Evolutionary conservation across 2,888 invertebrate genomes (phyloP).

Genomic region (Eupelmus urozonus): DNA sequence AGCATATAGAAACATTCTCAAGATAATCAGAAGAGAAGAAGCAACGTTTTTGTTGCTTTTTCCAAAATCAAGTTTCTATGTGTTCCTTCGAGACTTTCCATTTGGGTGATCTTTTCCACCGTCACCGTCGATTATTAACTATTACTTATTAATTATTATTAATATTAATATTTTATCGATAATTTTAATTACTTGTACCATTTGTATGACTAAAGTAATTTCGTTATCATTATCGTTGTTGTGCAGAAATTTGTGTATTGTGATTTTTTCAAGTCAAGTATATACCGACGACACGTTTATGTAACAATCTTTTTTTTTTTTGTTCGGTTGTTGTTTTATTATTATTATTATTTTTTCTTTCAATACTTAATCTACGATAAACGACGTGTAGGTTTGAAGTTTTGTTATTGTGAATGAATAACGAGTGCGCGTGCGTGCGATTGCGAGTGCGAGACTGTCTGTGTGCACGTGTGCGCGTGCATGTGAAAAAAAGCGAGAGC

Average conservation of each 20-base stretch:
- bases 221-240: conserved; percentile 47
- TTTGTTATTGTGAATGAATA: not conserved
- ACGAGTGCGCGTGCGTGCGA: not conserved
- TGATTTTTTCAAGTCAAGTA: conserved; percentile 33
- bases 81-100: conserved; percentile 39
- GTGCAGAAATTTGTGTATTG: conserved; percentile 44
- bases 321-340: conserved; percentile 34
- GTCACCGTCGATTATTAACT: conserved; percentile 10
- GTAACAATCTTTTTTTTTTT: conserved; percentile 7
- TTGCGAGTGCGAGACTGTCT: not conserved
- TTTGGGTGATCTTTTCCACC: conserved; percentile 15
- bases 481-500: not conserved
- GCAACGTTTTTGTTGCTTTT: not conserved
- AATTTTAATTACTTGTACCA: conserved; percentile 48
- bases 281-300: conserved; percentile 15
- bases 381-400: conserved; percentile 21
- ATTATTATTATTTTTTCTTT: not conserved
- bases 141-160: conserved; percentile 18
- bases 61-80: conserved; percentile 25
- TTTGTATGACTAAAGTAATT: conserved; percentile 46
- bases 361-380: conserved; percentile 4
- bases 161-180: conserved; percentile 41
- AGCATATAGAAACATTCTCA: conserved; percentile 43
- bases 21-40: not conserved
- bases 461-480: not conserved